phyloP scores from a whole-genome alignment of 2,113 vertebrate genomes.

The Aptenodytes patagonicus region DNA sequence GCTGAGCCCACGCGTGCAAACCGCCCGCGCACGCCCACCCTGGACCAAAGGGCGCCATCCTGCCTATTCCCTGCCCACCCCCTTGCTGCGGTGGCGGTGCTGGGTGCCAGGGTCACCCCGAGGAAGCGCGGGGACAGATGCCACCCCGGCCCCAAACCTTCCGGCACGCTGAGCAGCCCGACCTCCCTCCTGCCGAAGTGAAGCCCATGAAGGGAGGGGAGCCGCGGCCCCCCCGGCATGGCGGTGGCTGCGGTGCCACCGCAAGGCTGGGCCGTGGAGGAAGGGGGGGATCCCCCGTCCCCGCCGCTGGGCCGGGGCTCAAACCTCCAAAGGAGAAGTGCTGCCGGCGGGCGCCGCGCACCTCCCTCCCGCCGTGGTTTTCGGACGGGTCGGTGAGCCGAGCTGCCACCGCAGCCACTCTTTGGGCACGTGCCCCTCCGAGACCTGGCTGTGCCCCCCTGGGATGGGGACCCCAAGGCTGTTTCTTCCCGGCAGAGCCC shows the following conservation, averaged over 20 bases:
- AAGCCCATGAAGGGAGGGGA: too few species aligned
- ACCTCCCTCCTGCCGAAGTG: background rate
- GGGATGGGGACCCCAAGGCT: background rate
- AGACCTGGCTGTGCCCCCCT: background rate
- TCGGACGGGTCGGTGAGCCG: too few species aligned
- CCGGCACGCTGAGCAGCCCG: too few species aligned
- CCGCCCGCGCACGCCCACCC: too few species aligned
- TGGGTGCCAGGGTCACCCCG: background rate
- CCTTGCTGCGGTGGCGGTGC: background rate
- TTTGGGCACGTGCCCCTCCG: too few species aligned
- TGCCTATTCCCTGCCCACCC: background rate
- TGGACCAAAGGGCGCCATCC: fast-evolving
- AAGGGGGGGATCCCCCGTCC: too few species aligned
- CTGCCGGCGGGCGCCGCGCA: too few species aligned
- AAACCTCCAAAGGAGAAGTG: background rate
- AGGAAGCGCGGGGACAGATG: background rate
- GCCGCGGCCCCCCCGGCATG: background rate
- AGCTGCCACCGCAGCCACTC: background rate
- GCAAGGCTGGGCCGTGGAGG: background rate
- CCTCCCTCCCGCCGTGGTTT: fast-evolving
- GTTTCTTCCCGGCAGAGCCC: background rate
- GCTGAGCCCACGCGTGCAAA: background rate
- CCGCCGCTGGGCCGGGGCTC: background rate
- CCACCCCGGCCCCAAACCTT: background rate
- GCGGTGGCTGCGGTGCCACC: too few species aligned